phyloP scores from a whole-genome alignment of 2,113 vertebrate genomes.

The Cygnus atratus region DNA sequence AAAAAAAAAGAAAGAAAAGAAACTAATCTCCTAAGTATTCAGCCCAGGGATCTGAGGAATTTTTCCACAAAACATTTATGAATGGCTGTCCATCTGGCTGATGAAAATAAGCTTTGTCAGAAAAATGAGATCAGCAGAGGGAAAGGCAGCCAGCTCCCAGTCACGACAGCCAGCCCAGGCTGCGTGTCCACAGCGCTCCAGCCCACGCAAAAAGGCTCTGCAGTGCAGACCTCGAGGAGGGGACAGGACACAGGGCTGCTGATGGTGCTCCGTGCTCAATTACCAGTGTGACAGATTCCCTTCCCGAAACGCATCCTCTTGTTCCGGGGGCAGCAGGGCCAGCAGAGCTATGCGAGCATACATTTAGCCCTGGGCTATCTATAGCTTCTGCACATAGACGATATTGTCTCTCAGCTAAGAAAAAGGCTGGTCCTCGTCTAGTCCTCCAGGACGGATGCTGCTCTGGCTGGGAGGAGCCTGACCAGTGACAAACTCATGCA shows the following conservation, averaged over 20 bases:
- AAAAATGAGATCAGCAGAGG: neutral
- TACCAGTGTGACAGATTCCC: neutral
- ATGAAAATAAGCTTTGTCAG: slow-evolving; percentile 7
- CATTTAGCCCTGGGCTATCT: neutral
- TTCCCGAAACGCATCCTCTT: neutral
- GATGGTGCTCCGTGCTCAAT: neutral
- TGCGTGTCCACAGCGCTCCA: neutral
- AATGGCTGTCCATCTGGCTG: neutral
- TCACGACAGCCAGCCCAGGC: neutral
- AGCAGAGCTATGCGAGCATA: neutral
- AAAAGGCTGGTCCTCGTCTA: neutral
- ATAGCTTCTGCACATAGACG: neutral
- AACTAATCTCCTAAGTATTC: neutral
- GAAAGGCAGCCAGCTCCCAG: neutral
- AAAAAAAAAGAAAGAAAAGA: neutral
- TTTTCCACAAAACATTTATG: neutral
- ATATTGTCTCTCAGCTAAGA: neutral
- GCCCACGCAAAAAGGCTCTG: neutral
- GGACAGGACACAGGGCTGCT: neutral
- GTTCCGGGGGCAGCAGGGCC: neutral
- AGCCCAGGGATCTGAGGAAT: neutral
- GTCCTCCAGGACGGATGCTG: neutral
- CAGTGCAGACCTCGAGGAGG: neutral
- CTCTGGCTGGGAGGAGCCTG: neutral
- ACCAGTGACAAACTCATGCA: neutral